phyloP scores from a whole-genome alignment of 2,113 vertebrate genomes.

The Capreolus pygargus region DNA sequence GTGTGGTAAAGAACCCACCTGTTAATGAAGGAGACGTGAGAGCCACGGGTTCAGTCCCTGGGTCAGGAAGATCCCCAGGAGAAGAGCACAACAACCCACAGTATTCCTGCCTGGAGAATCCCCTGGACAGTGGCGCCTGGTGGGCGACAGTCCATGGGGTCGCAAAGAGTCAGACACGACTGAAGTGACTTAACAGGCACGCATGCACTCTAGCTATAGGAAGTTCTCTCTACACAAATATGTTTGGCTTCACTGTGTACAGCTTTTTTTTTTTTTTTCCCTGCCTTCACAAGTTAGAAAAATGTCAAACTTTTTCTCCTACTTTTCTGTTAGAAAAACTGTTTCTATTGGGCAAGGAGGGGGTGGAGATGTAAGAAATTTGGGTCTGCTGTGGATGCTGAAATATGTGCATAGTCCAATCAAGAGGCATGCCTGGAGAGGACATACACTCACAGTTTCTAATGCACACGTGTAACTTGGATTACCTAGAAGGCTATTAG shows the following conservation, averaged over 20 bases:
- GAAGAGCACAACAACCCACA: not conserved
- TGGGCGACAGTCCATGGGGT: not conserved
- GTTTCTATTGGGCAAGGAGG: not conserved
- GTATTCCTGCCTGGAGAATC: not conserved
- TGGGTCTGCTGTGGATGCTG: not conserved
- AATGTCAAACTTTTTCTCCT: not conserved
- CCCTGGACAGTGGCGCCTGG: not conserved
- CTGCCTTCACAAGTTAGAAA: not conserved
- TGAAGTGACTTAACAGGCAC: not conserved
- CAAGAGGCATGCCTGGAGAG: not conserved
- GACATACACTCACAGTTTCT: not conserved
- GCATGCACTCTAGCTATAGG: not conserved
- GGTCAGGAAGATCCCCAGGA: not conserved
- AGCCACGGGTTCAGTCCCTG: not conserved
- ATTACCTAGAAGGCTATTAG: not conserved
- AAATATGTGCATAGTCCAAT: not conserved
- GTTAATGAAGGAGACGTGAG: not conserved
- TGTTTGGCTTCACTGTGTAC: not conserved
- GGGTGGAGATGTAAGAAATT: not conserved
- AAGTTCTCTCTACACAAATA: not conserved
- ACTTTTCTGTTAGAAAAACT: not conserved
- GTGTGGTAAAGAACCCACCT: not conserved
- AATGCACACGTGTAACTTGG: not conserved
- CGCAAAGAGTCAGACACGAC: not conserved
- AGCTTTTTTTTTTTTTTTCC: rapidly evolving